phyloP scores from a whole-genome alignment of 2,888 invertebrate species.

The Hecatera dysodea region DNA sequence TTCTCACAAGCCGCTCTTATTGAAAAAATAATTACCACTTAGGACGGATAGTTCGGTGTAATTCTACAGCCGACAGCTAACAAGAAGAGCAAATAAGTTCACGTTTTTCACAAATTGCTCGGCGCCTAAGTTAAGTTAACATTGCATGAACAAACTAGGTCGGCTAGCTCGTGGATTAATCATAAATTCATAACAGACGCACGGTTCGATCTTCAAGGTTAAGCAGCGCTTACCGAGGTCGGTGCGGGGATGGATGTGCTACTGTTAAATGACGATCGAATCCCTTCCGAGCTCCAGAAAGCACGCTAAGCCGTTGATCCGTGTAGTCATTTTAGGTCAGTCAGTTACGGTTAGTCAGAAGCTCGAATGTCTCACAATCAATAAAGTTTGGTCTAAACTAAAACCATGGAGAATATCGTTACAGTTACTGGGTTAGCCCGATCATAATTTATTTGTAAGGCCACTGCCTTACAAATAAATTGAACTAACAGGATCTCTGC shows the following conservation, averaged over 20 bases:
- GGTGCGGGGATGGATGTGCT: not conserved
- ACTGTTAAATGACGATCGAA: not conserved
- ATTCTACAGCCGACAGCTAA: conserved; percentile 47
- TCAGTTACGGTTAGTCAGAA: not conserved
- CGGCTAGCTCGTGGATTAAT: not conserved
- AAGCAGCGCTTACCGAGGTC: not conserved
- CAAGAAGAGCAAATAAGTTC: conserved; percentile 44
- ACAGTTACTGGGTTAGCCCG: no score
- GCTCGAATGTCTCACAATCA: not conserved
- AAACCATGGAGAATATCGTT: no score
- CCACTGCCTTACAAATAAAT: no score
- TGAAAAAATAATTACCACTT: conserved; percentile 61
- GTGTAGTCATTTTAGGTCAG: not conserved
- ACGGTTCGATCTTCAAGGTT: not conserved
- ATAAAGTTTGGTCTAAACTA: no score
- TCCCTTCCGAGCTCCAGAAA: no score
- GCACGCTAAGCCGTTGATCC: no score
- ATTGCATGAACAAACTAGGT: not conserved
- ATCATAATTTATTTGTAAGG: no score
- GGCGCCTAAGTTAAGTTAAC: conserved; percentile 38
- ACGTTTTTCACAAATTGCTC: conserved; percentile 47
- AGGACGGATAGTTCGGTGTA: conserved; percentile 52
- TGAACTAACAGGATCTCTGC: not conserved
- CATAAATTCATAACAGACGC: not conserved
- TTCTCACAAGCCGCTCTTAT: conserved; percentile 56